Evolutionary conservation across 2,888 invertebrate genomes (phyloP), one percentile per base, ranked within the genome.

Genomic region (Pseudolycoriella hygida): DNA sequence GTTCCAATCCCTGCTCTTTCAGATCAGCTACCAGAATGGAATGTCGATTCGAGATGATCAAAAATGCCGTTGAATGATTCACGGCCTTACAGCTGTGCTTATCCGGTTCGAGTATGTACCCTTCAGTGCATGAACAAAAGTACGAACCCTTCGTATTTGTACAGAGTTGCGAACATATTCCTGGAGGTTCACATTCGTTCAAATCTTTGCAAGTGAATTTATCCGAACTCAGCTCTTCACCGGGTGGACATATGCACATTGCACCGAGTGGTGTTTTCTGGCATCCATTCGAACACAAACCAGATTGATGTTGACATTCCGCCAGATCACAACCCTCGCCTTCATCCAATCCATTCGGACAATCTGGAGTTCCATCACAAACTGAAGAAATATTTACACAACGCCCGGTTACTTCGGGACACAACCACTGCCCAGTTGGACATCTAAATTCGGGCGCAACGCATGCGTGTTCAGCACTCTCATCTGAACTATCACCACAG

Each of bases 21-120:
- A 96, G 68, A 62, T 93, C 90, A 2, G 89, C 86, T 1, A 90
- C 84, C 17, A 93, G 66, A 51, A 93, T 90, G 0, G 90, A 89
- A 58, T 92, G 87, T 1, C 94, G 71, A 61, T 96, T 96, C 2
- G 93, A 93, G 50, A 96, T 93, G 48, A 96, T 89, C 17, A 96
- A 69, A 67, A 88, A 89, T 2, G 93, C 93, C n/a, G 82, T 76
- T 17, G 84, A 82, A 58, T 87, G 86, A 62, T 92, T 90, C 48
- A 79, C 73, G 0, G 92, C 94, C 65, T 96, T 97, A 70, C 98
- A 98, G 0, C 77, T 76, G 54, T 78, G 84, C 59, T 88, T 89
- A 61, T 89, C 79, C 0, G 74, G 66, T 48, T 82, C 80, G 11
- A 94, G 67, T 1, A 70, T 61, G 60, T 97, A 98, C 8, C 93